Percentiles rank a stretch among this genome's conserved stretches.
Conservation (phyloP, 2,888 invertebrate species). For the Galerucella pusilla region DNA sequence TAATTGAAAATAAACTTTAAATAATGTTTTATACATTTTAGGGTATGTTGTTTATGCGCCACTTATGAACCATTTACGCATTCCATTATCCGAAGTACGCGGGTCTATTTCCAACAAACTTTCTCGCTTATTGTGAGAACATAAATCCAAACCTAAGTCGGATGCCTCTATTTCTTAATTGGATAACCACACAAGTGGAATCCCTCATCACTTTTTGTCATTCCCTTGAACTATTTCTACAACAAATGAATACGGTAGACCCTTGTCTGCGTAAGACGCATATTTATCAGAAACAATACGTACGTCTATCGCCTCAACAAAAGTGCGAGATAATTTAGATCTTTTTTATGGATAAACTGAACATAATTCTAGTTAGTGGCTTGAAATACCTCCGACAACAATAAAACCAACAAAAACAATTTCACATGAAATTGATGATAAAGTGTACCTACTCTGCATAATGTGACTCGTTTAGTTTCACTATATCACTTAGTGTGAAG, state of each 20-base stretch:
- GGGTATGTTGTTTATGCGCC: constrained; percentile 10
- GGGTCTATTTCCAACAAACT: constrained; percentile 19
- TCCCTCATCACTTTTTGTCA: constrained; percentile 37
- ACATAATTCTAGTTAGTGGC: constrained; percentile 1
- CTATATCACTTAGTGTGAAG: no score
- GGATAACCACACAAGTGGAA: constrained; percentile 35
- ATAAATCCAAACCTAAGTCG: constrained; percentile 33
- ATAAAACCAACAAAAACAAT: background rate
- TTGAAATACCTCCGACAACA: background rate
- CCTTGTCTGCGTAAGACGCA: constrained; percentile 31
- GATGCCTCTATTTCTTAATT: constrained; percentile 33
- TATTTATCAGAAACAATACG: constrained; percentile 28
- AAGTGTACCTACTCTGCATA: no score
- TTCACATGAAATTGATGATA: no score
- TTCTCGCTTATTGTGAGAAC: constrained; percentile 28
- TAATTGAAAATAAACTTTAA: background rate
- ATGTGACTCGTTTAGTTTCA: no score
- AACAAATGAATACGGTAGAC: constrained; percentile 35
- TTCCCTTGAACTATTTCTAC: constrained; percentile 30
- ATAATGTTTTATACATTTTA: background rate
- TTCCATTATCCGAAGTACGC: constrained; percentile 24
- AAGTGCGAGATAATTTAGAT: constrained; percentile 18
- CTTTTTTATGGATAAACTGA: constrained; percentile 12
- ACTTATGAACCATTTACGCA: constrained; percentile 16
- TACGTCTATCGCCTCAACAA: background rate